Evolutionary conservation across 2,113 vertebrate genomes (phyloP).

Genomic region (Tachuris rubrigastra): DNA sequence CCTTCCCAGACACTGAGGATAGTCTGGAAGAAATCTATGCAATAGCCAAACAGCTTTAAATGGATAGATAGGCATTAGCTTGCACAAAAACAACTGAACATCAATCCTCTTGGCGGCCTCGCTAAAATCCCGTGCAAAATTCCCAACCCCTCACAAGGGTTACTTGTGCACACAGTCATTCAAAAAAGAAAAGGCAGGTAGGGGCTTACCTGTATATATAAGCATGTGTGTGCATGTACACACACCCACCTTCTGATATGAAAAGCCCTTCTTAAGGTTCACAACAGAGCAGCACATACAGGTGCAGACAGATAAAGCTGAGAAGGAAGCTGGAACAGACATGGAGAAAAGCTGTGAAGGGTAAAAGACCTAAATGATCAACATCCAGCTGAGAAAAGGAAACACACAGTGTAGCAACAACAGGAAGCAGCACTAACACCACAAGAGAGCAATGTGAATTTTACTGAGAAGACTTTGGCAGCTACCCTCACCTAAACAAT

Average conservation of each 20-base stretch:
- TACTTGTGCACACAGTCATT: not conserved
- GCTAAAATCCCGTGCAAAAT: not conserved
- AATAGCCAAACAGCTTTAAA: not conserved
- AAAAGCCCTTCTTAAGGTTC: not conserved
- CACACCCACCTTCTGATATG: not conserved
- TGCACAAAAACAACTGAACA: not conserved
- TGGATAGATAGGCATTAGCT: not conserved
- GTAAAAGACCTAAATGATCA: not conserved
- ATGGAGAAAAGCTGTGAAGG: not conserved
- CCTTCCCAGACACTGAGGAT: not conserved
- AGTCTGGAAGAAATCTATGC: not conserved
- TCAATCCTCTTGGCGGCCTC: not conserved
- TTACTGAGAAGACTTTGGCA: not conserved
- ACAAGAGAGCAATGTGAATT: not conserved
- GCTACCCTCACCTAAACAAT: not conserved
- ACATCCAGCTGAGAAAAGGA: not conserved
- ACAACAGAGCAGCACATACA: not conserved
- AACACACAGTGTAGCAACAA: not conserved
- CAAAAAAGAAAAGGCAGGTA: not conserved
- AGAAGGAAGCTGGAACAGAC: not conserved
- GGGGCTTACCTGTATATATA: not conserved
- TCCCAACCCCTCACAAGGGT: not conserved
- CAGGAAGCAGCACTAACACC: fast-evolving
- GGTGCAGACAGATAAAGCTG: fast-evolving
- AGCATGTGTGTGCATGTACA: not conserved